Evolutionary conservation across 2,113 vertebrate species (phyloP).

Genomic region (Bolborhynchus lineola): DNA sequence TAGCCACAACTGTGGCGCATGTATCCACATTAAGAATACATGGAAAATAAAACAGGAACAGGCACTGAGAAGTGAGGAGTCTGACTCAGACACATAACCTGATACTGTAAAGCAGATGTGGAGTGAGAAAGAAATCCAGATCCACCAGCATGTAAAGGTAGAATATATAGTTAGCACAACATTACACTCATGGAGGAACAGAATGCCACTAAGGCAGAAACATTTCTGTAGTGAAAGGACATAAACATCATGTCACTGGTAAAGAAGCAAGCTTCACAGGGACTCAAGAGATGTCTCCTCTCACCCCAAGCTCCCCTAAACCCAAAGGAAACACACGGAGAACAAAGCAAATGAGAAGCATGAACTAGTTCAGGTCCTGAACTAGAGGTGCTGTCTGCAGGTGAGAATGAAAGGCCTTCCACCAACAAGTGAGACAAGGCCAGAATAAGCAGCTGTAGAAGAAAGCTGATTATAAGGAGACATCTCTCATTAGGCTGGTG

Average conservation of each 20-base stretch:
- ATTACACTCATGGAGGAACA: neutral
- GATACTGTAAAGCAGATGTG: conserved; percentile 15
- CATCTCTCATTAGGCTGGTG: neutral
- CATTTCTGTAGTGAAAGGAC: neutral
- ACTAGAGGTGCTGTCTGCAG: neutral
- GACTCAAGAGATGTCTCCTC: neutral
- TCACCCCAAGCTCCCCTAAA: neutral
- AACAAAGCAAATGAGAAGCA: neutral
- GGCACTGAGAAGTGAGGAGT: neutral
- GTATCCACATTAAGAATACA: neutral
- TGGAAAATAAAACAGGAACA: neutral
- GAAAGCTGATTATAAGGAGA: neutral
- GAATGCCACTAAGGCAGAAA: neutral
- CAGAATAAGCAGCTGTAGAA: neutral
- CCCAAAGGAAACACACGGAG: neutral
- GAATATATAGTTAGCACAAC: neutral
- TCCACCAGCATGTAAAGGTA: neutral
- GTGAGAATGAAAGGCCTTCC: neutral
- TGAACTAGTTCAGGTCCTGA: neutral
- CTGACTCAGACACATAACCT: conserved; percentile 5
- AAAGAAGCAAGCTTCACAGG: neutral
- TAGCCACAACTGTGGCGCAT: neutral
- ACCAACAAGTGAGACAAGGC: neutral
- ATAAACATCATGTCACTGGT: neutral
- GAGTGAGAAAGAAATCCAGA: neutral